Percentiles rank a stretch among this genome's conserved stretches.
phyloP scores from a whole-genome alignment of 2,888 invertebrate genomes.

The Perithous albicinctus region DNA sequence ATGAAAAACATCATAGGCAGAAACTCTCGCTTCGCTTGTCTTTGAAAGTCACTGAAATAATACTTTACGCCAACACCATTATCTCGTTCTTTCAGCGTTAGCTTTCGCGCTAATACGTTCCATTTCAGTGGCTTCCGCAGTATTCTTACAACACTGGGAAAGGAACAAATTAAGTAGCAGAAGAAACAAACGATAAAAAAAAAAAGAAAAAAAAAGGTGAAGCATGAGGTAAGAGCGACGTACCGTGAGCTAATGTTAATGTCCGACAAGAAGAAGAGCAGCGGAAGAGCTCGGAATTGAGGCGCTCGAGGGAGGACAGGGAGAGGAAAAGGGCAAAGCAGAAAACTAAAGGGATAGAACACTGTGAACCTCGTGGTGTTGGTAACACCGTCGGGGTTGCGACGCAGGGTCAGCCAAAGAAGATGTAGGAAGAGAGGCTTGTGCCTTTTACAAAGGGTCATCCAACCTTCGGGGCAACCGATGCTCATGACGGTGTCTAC shows the following conservation, averaged over 20 bases:
- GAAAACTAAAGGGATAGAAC: constrained; percentile 29
- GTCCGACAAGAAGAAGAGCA: constrained; percentile 24
- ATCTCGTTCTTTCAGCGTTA: constrained; percentile 53
- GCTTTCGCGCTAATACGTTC: constrained; percentile 65
- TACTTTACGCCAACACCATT: constrained; percentile 53
- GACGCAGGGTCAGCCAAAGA: constrained; percentile 60
- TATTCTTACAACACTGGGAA: constrained; percentile 10
- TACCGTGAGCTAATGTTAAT: constrained; percentile 34
- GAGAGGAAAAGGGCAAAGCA: neutral
- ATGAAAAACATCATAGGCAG: neutral
- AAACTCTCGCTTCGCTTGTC: constrained; percentile 28
- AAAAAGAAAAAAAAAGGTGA: neutral
- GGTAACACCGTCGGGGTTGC: constrained; percentile 35
- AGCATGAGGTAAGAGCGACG: neutral
- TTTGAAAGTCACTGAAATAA: constrained; percentile 50
- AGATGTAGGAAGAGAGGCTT: constrained; percentile 60
- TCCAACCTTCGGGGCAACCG: constrained; percentile 51
- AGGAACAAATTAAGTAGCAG: constrained; percentile 7
- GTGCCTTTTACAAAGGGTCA: constrained; percentile 48
- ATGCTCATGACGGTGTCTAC: constrained; percentile 55
- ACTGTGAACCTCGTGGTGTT: constrained; percentile 21
- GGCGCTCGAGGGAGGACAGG: constrained; percentile 4
- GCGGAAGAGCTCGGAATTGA: constrained; percentile 24
- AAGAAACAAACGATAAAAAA: constrained; percentile 13
- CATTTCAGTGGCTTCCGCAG: constrained; percentile 54